These are phyloP conservation scores for Enteromius paludinosus DNA, from an alignment of 2,797 vertebrate species.

Conservation along the genomic window DNA sequence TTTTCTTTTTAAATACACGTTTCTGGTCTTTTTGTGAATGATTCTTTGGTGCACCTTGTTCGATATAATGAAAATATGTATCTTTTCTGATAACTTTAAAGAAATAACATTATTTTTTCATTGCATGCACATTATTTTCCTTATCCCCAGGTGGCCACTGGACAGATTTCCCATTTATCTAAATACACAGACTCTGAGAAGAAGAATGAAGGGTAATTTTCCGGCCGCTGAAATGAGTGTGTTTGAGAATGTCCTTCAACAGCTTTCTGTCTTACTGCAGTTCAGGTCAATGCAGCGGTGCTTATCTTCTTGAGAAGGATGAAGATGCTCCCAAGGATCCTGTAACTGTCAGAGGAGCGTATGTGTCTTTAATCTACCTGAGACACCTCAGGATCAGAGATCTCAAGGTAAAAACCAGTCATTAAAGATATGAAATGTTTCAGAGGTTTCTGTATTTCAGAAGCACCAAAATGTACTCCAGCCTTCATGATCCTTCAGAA, in stretches of 20 bases:
- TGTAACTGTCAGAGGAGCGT: slow-evolving; percentile 65
- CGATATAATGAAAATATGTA: neutral
- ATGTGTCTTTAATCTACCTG: slow-evolving; percentile 76
- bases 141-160: slow-evolving; percentile 3
- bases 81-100: neutral
- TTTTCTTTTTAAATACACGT: neutral
- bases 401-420: slow-evolving; percentile 73
- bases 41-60: too few relatives aligned
- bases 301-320: slow-evolving; percentile 71
- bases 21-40: neutral
- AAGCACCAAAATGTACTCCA: neutral
- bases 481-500: neutral
- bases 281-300: slow-evolving; percentile 60
- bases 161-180: slow-evolving; percentile 9
- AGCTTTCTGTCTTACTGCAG: slow-evolving; percentile 48
- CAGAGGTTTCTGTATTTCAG: neutral
- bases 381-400: slow-evolving; percentile 75
- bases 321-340: slow-evolving; percentile 64
- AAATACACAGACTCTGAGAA: neutral
- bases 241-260: neutral
- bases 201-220: slow-evolving; percentile 33
- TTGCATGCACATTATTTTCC: neutral
- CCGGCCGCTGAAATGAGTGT: neutral
- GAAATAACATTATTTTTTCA: neutral
- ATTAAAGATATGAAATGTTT: neutral